Base-by-base conservation (phyloP, 2,113 vertebrate species). In the Guaruba guarouba region DNA sequence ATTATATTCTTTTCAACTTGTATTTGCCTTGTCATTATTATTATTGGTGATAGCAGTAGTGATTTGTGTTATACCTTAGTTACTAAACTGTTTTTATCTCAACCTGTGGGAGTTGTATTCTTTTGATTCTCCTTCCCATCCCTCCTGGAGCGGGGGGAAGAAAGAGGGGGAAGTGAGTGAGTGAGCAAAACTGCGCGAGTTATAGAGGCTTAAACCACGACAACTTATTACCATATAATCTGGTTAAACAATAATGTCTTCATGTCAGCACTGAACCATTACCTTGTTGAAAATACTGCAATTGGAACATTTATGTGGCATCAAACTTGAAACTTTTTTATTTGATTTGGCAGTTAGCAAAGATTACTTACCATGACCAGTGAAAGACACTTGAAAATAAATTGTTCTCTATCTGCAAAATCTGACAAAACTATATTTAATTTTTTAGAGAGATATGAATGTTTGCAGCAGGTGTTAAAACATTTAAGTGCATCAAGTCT, bases 311-410 rank as follows among this genome's bases (percentile, higher is more conserved):
- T 70, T 39, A 73, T n/a, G 18, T 37, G 19, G 10, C 16, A 76
- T 51, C 35, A 46, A 77, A 71, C 6, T 41, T 80, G 39, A 39
- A 75, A 19, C 25, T 43, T 35, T 87, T 88, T 44, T 25, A 75
- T 78, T 46, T 15, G 3, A 8, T 89, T 86, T 84, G 37, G n/a
- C 44, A 76, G 17, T 41, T 78, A 51, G 10, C 33, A 75, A 31
- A 46, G 11, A 55, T 44, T 46, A 75, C 66, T 35, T 64, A 37
- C 33, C 55, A 63, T 80, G 17, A 77, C 35, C 54, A 92, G 52
- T 82, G 94, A 90, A 90, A 79, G 8, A 64, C 7, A 16, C 25
- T 82, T 78, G 14, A 87, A 96, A 92, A 86, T 92, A 35, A 92
- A 48, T 25, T 74, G 13, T 37, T 82, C 13, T 81, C 17, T 80